phyloP scores from a whole-genome alignment of 2,888 invertebrate genomes.

The Spodoptera exigua region DNA sequence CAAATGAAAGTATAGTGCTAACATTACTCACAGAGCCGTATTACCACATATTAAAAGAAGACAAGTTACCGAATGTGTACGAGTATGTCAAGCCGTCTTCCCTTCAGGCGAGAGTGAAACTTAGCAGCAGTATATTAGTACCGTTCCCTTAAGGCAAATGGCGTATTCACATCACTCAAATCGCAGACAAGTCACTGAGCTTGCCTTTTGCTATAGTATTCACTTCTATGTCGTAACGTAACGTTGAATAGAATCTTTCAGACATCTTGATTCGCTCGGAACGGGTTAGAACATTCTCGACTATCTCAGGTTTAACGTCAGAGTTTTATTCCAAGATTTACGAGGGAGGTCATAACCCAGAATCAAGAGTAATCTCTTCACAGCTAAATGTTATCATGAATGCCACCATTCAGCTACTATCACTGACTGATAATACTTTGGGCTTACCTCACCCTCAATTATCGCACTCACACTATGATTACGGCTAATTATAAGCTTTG shows the following conservation, averaged over 20 bases:
- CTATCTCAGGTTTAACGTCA: slow-evolving; percentile 44
- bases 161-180: slow-evolving; percentile 61
- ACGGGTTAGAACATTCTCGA: slow-evolving; percentile 40
- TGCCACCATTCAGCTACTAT: not conserved
- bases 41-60: slow-evolving; percentile 33
- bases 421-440: slow-evolving; percentile 11
- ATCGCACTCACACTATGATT: slow-evolving; percentile 19
- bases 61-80: slow-evolving; percentile 20
- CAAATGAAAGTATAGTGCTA: slow-evolving; percentile 20
- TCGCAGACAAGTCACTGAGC: slow-evolving; percentile 41
- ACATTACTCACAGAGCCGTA: slow-evolving; percentile 22
- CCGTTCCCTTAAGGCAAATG: slow-evolving; percentile 58
- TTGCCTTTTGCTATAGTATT: slow-evolving; percentile 55
- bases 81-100: slow-evolving; percentile 24
- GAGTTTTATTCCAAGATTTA: slow-evolving; percentile 49
- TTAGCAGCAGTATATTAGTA: slow-evolving; percentile 40
- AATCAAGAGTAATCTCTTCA: slow-evolving; percentile 39
- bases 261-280: slow-evolving; percentile 54
- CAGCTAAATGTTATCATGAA: slow-evolving; percentile 13
- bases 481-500: slow-evolving; percentile 34
- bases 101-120: slow-evolving; percentile 50
- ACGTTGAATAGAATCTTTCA: slow-evolving; percentile 47
- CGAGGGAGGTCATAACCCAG: slow-evolving; percentile 28
- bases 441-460: slow-evolving; percentile 24
- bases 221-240: slow-evolving; percentile 42